Evolutionary conservation across 2,888 invertebrate species (phyloP).

Genomic region (Drosophila ustulata): DNA sequence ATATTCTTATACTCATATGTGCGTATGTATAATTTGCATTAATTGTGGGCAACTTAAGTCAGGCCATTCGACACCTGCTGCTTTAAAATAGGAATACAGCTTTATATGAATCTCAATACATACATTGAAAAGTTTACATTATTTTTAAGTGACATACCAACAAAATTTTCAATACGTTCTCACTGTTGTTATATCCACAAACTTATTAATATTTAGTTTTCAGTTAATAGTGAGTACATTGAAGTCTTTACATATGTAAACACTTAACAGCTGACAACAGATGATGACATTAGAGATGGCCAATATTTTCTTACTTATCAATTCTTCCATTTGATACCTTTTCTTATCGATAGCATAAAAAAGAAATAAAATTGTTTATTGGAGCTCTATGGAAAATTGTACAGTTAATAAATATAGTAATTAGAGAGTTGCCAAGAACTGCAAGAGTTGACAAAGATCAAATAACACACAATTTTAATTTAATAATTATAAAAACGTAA

Average conservation of each 20-base stretch:
- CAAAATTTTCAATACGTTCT: constrained; percentile 2
- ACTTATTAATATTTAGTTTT: constrained; percentile 23
- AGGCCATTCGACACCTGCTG: constrained; percentile 49
- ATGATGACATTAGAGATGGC: constrained; percentile 43
- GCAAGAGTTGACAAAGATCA: too few species aligned
- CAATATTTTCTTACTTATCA: background rate
- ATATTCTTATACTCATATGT: constrained; percentile 12
- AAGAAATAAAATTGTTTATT: too few species aligned
- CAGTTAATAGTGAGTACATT: constrained; percentile 18
- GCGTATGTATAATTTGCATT: constrained; percentile 4
- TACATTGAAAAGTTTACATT: background rate
- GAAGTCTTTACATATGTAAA: constrained; percentile 39
- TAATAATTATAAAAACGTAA: background rate
- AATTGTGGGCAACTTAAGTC: constrained; percentile 25
- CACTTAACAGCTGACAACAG: constrained; percentile 48
- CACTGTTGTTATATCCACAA: constrained; percentile 14
- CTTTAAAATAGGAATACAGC: constrained; percentile 21
- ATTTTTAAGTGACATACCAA: constrained; percentile 35
- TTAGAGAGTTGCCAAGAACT: too few species aligned
- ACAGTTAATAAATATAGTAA: too few species aligned
- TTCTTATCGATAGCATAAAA: background rate
- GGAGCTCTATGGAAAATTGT: too few species aligned
- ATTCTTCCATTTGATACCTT: background rate
- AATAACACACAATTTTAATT: too few species aligned
- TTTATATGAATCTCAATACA: background rate